Conservation (phyloP, 2,113 vertebrate genomes). For the Corapipo altera region DNA sequence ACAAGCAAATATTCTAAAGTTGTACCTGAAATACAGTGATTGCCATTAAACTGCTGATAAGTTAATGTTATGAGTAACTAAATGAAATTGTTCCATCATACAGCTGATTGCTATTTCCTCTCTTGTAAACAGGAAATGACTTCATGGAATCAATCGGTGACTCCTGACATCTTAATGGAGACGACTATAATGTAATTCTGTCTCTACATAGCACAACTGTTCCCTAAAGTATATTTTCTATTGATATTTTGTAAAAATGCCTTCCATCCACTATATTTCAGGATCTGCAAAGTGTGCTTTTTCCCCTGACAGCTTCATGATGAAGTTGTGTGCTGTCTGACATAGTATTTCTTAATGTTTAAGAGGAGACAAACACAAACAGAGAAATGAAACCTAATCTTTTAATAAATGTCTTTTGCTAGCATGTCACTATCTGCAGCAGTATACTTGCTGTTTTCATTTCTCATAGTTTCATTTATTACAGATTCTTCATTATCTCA, state of each 20-base stretch:
- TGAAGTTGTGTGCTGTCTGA: not conserved
- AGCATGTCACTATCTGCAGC: not conserved
- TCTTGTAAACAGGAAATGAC: slow-evolving; percentile 5
- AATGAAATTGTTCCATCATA: not conserved
- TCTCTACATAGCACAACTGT: not conserved
- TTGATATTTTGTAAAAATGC: slow-evolving; percentile 30
- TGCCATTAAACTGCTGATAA: not conserved
- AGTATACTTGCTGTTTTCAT: not conserved
- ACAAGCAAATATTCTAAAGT: not conserved
- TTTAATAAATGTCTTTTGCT: not conserved
- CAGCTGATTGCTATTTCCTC: not conserved
- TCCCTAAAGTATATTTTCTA: slow-evolving; percentile 23
- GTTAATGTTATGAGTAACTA: not conserved
- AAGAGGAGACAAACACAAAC: not conserved
- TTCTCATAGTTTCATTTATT: not conserved
- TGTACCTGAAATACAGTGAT: not conserved
- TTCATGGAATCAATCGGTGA: not conserved
- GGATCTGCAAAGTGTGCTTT: not conserved
- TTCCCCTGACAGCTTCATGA: not conserved
- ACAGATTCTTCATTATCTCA: not conserved
- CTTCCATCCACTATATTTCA: not conserved
- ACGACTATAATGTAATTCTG: not conserved
- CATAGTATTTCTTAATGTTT: not conserved
- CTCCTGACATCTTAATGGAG: slow-evolving; percentile 29
- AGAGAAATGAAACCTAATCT: not conserved